Percentiles rank a stretch among this genome's conserved stretches.
These are phyloP conservation scores for Cydia fagiglandana DNA, from an alignment of 1,140 invertebrate species.

Conservation along the genomic window DNA sequence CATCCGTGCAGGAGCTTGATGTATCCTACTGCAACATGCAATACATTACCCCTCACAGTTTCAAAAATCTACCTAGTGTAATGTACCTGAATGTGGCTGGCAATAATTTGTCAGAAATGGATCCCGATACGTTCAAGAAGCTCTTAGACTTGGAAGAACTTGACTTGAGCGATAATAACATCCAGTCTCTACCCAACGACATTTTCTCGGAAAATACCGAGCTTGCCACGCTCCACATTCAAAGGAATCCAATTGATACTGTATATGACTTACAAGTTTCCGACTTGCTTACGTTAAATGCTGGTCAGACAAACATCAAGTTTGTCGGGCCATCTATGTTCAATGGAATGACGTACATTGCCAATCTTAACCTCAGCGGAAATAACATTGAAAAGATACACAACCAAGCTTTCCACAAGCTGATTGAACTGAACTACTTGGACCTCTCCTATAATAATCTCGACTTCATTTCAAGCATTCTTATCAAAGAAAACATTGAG, in stretches of 20 bases:
- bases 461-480: conserved; percentile 81
- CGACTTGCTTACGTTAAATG: conserved; percentile 81
- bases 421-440: conserved; percentile 82
- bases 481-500: conserved; percentile 83
- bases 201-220: conserved; percentile 81
- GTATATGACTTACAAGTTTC: conserved; percentile 78
- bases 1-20: conserved; percentile 83
- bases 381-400: conserved; percentile 84
- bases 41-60: conserved; percentile 80
- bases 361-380: conserved; percentile 81
- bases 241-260: conserved; percentile 79
- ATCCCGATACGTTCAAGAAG: conserved; percentile 80
- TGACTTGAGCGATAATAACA: conserved; percentile 83
- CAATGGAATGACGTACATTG: conserved; percentile 80
- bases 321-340: conserved; percentile 83
- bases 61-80: conserved; percentile 81
- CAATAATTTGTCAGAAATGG: conserved; percentile 82
- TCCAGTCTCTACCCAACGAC: conserved; percentile 79
- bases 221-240: conserved; percentile 81
- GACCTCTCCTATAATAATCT: conserved; percentile 85
- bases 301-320: conserved; percentile 82
- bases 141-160: conserved; percentile 82
- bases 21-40: conserved; percentile 83
- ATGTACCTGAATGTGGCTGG: conserved; percentile 83
- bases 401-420: conserved; percentile 82